Conservation (phyloP, 2,113 vertebrate species). For the Sinocyclocheilus rhinocerous region DNA sequence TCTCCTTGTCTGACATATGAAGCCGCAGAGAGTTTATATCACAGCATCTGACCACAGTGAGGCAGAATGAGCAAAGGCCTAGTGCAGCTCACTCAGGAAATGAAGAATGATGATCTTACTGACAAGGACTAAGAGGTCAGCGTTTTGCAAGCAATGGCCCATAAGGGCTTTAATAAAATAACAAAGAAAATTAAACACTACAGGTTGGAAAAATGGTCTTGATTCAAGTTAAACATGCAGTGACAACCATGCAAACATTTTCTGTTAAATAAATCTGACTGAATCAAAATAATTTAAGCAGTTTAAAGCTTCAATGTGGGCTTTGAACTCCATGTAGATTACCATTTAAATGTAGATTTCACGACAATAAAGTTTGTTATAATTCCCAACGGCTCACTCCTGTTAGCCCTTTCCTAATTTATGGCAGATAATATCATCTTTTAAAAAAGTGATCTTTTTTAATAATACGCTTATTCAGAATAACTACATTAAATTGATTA, state of each 20-base stretch:
- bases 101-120: too few relatives aligned
- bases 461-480: background rate
- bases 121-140: background rate
- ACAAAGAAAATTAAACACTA: too few relatives aligned
- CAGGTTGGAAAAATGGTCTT: too few relatives aligned
- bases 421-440: background rate
- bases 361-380: background rate
- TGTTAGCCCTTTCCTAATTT: background rate
- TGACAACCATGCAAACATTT: too few relatives aligned
- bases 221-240: too few relatives aligned
- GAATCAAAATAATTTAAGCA: background rate
- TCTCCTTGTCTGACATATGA: conserved; percentile 2
- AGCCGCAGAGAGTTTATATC: conserved; percentile 4
- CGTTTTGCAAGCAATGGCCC: background rate
- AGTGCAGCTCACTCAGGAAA: background rate
- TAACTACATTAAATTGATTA: background rate
- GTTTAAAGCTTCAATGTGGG: background rate
- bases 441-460: background rate
- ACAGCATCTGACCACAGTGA: background rate
- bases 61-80: background rate
- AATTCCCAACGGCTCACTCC: background rate
- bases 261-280: background rate
- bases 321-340: too few relatives aligned
- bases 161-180: background rate
- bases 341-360: background rate